A percentile compares a stretch with the other conserved stretches of the same genome.
These are phyloP conservation scores for Phaenicophaeus curvirostris DNA, from an alignment of 2,797 vertebrate genomes.

Conservation along the genomic window DNA sequence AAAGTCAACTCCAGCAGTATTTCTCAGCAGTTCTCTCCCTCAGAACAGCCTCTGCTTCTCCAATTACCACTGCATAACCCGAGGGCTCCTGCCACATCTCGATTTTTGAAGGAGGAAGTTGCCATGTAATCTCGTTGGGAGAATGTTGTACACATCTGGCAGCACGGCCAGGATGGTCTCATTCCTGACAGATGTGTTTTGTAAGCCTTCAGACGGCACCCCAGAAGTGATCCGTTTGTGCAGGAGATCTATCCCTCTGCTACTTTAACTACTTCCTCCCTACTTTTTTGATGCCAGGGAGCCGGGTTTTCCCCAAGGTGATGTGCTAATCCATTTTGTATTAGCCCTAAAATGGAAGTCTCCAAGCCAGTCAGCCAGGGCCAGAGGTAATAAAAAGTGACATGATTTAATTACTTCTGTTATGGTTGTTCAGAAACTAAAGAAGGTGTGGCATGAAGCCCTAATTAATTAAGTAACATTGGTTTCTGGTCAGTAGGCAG, in stretches of 20 bases:
- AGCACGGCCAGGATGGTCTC: constrained; percentile 64
- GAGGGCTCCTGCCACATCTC: constrained; percentile 49
- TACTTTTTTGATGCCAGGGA: constrained; percentile 52
- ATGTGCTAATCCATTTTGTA: constrained; percentile 71
- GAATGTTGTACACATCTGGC: constrained; percentile 72
- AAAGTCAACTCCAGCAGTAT: constrained; percentile 23
- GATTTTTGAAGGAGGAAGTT: constrained; percentile 59
- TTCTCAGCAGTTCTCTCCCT: constrained; percentile 63
- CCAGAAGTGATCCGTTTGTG: constrained; percentile 26
- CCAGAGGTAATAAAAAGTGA: constrained; percentile 81
- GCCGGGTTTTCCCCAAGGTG: constrained; percentile 70
- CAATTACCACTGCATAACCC: constrained; percentile 39
- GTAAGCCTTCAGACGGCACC: constrained; percentile 59
- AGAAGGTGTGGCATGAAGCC: constrained; percentile 73
- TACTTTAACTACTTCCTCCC: constrained; percentile 67
- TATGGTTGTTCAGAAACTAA: constrained; percentile 75
- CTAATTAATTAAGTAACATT: constrained; percentile 78
- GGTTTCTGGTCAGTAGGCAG: constrained; percentile 76
- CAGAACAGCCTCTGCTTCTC: constrained; percentile 55
- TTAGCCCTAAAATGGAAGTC: constrained; percentile 72
- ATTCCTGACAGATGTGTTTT: constrained; percentile 62
- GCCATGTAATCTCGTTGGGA: constrained; percentile 68
- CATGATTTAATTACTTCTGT: constrained; percentile 80
- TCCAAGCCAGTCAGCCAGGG: constrained; percentile 71
- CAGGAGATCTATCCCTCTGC: constrained; percentile 24